A percentile compares a stretch with the other conserved stretches of the same genome.
phyloP scores from a whole-genome alignment of 2,797 vertebrate species.

The Rhinatrema bivittatum region DNA sequence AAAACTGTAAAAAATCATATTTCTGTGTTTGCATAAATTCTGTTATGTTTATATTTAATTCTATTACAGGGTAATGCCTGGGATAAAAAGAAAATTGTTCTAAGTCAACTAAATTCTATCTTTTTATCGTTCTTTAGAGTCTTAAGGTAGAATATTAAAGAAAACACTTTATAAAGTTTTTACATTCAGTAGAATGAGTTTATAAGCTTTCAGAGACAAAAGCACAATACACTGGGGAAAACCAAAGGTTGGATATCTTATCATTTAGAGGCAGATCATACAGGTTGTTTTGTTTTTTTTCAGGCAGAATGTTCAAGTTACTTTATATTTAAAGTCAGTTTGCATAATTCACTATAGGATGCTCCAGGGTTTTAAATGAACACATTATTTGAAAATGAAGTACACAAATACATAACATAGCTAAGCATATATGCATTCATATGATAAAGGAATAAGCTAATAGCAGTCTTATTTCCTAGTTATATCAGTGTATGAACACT shows the following conservation, averaged over 20 bases:
- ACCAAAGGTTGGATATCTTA: conserved; percentile 17
- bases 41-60: conserved; percentile 62
- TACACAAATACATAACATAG: conserved; percentile 25
- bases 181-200: conserved; percentile 34
- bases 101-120: conserved; percentile 52
- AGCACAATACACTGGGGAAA: conserved; percentile 55
- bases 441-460: conserved; percentile 63
- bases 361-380: conserved; percentile 30
- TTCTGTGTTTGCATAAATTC: conserved; percentile 68
- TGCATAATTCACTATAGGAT: conserved; percentile 22
- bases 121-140: conserved; percentile 51
- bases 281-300: too few species aligned
- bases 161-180: conserved; percentile 36
- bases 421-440: conserved; percentile 44
- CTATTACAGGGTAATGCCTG: conserved; percentile 44
- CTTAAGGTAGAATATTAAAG: conserved; percentile 25
- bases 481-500: conserved; percentile 43
- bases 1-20: conserved; percentile 58
- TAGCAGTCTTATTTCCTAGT: conserved; percentile 54
- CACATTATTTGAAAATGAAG: conserved; percentile 12
- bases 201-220: conserved; percentile 47
- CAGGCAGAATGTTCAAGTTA: conserved; percentile 35
- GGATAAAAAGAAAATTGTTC: conserved; percentile 59
- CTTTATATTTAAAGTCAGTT: conserved; percentile 26
- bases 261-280: conserved; percentile 22